These are phyloP conservation scores for Montipora efflorescens DNA, from an alignment of 64 coral and sea anemone species.

Conservation along the genomic window DNA sequence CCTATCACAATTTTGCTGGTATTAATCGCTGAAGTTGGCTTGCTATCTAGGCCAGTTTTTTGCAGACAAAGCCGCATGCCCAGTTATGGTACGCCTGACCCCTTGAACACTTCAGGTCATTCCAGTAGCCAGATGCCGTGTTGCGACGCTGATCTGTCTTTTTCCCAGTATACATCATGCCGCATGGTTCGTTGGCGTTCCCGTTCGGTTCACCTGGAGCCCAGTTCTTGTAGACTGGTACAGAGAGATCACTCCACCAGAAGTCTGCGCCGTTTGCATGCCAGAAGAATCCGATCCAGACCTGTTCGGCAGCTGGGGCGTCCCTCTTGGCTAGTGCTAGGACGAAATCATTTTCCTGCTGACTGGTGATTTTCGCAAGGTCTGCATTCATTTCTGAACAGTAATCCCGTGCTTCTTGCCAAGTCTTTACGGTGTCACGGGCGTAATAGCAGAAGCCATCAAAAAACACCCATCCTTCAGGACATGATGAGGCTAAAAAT, in stretches of 20 bases:
- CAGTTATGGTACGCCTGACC: too few relatives aligned
- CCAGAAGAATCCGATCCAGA: slow-evolving; percentile 31
- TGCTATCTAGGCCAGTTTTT: too few relatives aligned
- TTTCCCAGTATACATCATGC: slow-evolving; percentile 14
- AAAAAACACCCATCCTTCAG: neutral
- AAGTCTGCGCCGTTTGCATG: neutral
- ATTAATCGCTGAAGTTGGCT: too few relatives aligned
- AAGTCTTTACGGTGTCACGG: neutral
- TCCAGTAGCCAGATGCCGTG: slow-evolving; percentile 5
- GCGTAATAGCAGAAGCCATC: neutral
- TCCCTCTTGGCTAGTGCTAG: neutral
- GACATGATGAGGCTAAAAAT: neutral
- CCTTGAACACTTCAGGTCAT: neutral
- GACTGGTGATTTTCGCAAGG: slow-evolving; percentile 12
- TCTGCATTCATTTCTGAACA: neutral
- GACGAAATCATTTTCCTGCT: slow-evolving; percentile 18
- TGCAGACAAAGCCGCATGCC: too few relatives aligned
- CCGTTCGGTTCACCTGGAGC: neutral
- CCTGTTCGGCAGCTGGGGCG: neutral
- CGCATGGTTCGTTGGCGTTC: neutral
- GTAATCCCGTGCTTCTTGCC: neutral
- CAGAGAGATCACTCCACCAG: slow-evolving; percentile 3
- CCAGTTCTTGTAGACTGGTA: slow-evolving; percentile 7
- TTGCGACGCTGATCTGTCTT: neutral
- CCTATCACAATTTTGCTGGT: too few relatives aligned